These are phyloP conservation scores for Alouatta palliata DNA, from an alignment of 2,113 vertebrate genomes.

Conservation along the genomic window DNA sequence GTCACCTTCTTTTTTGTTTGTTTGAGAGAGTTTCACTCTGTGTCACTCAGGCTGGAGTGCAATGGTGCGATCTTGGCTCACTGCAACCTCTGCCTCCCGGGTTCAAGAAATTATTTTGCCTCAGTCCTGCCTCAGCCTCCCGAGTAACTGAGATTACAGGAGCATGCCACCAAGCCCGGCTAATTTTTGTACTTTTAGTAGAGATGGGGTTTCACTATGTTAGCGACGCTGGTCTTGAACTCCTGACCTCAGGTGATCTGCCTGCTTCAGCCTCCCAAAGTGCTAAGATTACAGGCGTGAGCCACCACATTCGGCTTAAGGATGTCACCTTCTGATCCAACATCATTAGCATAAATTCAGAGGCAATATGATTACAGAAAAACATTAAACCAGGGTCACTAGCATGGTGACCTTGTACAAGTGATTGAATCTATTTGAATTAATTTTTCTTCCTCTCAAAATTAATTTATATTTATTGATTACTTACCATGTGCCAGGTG, in stretches of 20 bases:
- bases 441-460: background rate
- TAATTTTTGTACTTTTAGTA: background rate
- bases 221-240: background rate
- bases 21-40: no score
- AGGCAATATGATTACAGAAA: conserved; percentile 8
- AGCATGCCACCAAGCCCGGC: no score
- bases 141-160: no score
- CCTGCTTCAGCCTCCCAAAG: background rate
- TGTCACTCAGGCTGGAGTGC: no score
- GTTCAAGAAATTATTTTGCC: no score
- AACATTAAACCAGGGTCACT: background rate
- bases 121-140: no score
- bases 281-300: background rate
- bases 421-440: conserved; percentile 4
- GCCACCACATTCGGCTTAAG: no score
- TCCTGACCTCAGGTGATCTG: background rate
- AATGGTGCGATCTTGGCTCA: no score
- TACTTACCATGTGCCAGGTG: background rate
- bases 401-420: background rate
- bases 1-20: background rate
- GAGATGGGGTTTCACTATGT: background rate
- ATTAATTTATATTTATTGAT: background rate
- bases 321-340: background rate
- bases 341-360: conserved; percentile 41
- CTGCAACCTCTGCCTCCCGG: no score